phyloP scores from a whole-genome alignment of 2,797 vertebrate species.

The Australoheros facetus region DNA sequence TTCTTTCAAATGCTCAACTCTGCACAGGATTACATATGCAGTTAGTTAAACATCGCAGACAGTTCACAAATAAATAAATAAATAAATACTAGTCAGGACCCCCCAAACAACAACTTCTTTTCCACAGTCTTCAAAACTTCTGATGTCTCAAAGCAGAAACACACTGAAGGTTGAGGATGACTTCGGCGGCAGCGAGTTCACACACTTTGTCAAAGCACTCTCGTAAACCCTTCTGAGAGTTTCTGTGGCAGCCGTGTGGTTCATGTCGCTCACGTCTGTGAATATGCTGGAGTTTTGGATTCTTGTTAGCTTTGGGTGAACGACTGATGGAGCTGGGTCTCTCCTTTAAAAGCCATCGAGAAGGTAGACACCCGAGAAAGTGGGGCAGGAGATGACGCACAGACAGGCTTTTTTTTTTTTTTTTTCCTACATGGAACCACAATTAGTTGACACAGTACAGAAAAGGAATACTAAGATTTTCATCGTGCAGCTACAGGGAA shows the following conservation, averaged over 20 bases:
- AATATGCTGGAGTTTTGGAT: slow-evolving; percentile 32
- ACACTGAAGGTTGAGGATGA: slow-evolving; percentile 18
- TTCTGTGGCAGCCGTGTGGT: slow-evolving; percentile 18
- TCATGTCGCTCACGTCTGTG: slow-evolving; percentile 28
- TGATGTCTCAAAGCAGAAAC: slow-evolving; percentile 35
- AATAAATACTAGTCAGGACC: background rate
- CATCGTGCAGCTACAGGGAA: slow-evolving; percentile 18
- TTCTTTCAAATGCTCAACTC: slow-evolving; percentile 4
- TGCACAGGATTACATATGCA: slow-evolving; percentile 10
- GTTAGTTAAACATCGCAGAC: slow-evolving; percentile 13
- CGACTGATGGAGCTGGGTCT: slow-evolving; percentile 8
- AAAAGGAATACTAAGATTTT: slow-evolving; percentile 21
- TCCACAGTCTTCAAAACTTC: slow-evolving; percentile 22
- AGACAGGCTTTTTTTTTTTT: slow-evolving; percentile 20
- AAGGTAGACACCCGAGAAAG: slow-evolving; percentile 44
- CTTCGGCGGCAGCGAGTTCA: slow-evolving; percentile 44
- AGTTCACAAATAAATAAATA: background rate
- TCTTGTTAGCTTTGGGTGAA: slow-evolving; percentile 33
- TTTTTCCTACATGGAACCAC: slow-evolving; percentile 43
- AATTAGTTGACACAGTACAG: slow-evolving; percentile 30
- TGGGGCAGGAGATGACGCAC: slow-evolving; percentile 62
- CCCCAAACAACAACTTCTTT: slow-evolving; percentile 10
- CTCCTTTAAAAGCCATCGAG: slow-evolving; percentile 34
- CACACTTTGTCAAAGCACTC: slow-evolving; percentile 34
- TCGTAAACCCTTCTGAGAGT: slow-evolving; percentile 30